A percentile compares a stretch with the other conserved stretches of the same genome.
Conservation (phyloP, 1,140 invertebrate species). For the Elysia chlorotica region DNA sequence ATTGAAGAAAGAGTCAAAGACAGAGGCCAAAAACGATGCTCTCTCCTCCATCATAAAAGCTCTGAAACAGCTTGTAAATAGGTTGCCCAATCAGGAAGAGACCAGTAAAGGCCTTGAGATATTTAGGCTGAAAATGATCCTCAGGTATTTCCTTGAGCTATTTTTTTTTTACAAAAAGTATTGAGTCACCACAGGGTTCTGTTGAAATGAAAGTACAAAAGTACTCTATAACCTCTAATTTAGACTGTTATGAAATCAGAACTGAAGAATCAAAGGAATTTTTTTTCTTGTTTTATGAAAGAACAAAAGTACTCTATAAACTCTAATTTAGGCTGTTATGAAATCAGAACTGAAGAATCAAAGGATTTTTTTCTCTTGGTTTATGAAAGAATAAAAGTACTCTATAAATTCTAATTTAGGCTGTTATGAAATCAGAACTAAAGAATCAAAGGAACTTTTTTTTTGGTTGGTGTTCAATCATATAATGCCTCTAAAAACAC, state of each 20-base stretch:
- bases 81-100: conserved; percentile 80
- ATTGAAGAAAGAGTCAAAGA: conserved; percentile 92
- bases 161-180: no score
- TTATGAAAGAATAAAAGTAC: not conserved
- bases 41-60: conserved; percentile 66
- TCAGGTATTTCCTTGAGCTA: conserved; percentile 65
- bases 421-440: not conserved
- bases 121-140: conserved; percentile 94
- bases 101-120: conserved; percentile 89
- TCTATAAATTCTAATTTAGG: not conserved
- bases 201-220: not conserved
- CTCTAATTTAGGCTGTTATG: not conserved
- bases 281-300: not conserved
- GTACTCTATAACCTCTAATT: no score
- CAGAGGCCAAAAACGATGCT: conserved; percentile 76
- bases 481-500: not conserved
- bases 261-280: not conserved
- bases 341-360: not conserved
- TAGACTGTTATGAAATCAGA: not conserved
- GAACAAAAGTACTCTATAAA: no score
- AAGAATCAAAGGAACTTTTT: not conserved
- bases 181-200: no score
- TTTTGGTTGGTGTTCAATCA: not conserved
- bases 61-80: conserved; percentile 83
- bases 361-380: not conserved